Evolutionary conservation across 2,888 invertebrate species (phyloP), one percentile per base, ranked within the genome.

Genomic region (Falcaria lacertinaria): DNA sequence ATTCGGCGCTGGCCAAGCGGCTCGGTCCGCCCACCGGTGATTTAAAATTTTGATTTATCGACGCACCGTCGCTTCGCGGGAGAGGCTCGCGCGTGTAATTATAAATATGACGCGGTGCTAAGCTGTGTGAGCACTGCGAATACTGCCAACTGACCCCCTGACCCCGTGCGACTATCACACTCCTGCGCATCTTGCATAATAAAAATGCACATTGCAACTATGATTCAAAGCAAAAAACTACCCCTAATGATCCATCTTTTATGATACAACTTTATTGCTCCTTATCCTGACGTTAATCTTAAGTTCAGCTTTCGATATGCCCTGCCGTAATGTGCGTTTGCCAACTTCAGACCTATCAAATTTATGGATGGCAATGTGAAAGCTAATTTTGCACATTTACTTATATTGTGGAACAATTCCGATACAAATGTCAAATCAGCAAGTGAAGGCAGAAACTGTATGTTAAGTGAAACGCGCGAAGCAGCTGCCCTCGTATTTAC

Each of bases 31-130:
- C 89, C 87, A 87, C 80, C 86, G 83, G 87, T 89, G 88, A 89
- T 89, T 89, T 88, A 88, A 89, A 89, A 88, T 85, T 88, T 88
- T 89, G 89, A 88, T 89, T 89, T 89, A 89, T 89, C 80, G 87
- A 72, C 74, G 75, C 69, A 66, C 58, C 22, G 28, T 74, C 74
- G 71, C 73, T 62, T 74, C 72, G 69, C 76, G 69, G 70, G 69
- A 73, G 74, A 71, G 75, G 67, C 67, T 58, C 64, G 74, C 75
- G 71, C 64, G 75, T 69, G 82, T 83, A 84, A 88, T 89, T 89
- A 88, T 85, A 86, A 87, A 87, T 87, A 87, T 86, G 88, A 88
- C 88, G 87, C 85, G 87, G 84, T 87, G 86, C 80, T 86, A 87
- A 88, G 85, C 84, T 82, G n/a, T n/a, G n/a, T n/a, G n/a, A n/a